These are phyloP conservation scores for Apoderus coryli DNA, from an alignment of 2,888 invertebrate genomes.

Conservation along the genomic window DNA sequence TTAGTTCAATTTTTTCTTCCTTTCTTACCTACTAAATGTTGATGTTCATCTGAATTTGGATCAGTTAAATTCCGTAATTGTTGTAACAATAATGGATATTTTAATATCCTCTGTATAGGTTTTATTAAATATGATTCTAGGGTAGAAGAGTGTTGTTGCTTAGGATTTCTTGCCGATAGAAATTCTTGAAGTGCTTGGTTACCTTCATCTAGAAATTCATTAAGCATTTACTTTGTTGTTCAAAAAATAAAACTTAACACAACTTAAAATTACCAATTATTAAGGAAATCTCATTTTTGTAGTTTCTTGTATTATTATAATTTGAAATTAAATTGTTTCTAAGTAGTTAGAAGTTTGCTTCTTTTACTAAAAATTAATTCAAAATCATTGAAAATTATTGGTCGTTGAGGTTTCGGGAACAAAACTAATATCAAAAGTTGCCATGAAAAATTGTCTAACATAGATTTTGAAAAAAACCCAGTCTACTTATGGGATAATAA, in stretches of 20 bases:
- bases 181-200: constrained; percentile 95
- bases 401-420: no score
- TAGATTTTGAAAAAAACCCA: no score
- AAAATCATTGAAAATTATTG: no score
- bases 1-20: no score
- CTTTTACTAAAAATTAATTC: no score
- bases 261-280: neutral
- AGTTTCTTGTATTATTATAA: no score
- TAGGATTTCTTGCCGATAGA: constrained; percentile 84
- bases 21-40: constrained; percentile 72
- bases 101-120: constrained; percentile 95
- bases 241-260: constrained; percentile 5
- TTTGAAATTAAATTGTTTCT: no score
- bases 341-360: no score
- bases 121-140: constrained; percentile 97
- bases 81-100: constrained; percentile 89
- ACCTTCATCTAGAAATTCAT: constrained; percentile 61
- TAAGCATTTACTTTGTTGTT: neutral
- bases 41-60: constrained; percentile 83
- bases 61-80: constrained; percentile 90
- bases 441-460: no score
- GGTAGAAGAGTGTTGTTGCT: constrained; percentile 92
- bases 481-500: no score
- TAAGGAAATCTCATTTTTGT: neutral
- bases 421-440: no score